phyloP scores from a whole-genome alignment of 1,140 invertebrate genomes.

The Halictus rubicundus region DNA sequence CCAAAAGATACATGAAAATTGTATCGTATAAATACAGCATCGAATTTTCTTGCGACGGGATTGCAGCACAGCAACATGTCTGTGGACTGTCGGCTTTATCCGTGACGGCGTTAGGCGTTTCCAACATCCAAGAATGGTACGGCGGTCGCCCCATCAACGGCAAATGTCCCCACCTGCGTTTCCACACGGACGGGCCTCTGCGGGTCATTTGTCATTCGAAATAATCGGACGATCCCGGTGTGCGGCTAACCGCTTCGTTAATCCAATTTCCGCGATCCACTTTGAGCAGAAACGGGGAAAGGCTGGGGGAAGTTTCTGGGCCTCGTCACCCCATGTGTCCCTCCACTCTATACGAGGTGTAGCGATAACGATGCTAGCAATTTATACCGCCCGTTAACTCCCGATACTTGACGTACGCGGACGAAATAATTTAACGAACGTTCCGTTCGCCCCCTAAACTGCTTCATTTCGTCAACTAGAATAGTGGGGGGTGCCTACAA shows the following conservation, averaged over 20 bases:
- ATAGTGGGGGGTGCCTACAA: no score
- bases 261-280: constrained; percentile 63
- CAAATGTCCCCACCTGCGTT: constrained; percentile 13
- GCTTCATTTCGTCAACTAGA: no score
- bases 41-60: no score
- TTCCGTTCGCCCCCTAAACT: no score
- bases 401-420: no score
- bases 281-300: neutral
- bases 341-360: neutral
- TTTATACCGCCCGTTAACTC: no score
- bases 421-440: no score
- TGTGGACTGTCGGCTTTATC: neutral
- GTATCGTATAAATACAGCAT: no score
- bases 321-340: neutral
- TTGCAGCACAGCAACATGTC: no score
- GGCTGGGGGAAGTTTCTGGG: constrained; percentile 4
- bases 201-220: constrained; percentile 68
- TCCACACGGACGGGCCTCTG: constrained; percentile 3
- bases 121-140: neutral
- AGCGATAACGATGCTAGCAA: no score
- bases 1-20: no score
- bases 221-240: constrained; percentile 56
- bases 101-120: neutral
- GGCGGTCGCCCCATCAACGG: constrained; percentile 15
- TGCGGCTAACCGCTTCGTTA: constrained; percentile 66